A percentile compares a stretch with the other conserved stretches of the same genome.
Evolutionary conservation across 2,113 vertebrate species (phyloP).

Genomic region (Atrichornis clamosus): DNA sequence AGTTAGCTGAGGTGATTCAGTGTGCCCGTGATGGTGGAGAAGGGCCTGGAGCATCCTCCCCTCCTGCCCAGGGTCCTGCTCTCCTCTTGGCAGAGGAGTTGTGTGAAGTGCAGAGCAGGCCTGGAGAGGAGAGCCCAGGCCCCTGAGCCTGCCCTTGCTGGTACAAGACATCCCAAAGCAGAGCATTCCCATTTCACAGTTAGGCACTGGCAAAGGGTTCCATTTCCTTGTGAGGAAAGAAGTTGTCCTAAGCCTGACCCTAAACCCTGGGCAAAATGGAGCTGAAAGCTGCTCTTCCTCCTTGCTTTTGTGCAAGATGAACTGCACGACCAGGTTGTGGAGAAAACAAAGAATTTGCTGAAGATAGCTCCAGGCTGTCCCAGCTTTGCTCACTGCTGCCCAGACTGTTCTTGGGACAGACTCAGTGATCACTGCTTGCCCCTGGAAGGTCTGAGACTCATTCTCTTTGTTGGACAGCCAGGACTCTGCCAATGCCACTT

Average conservation of each 20-base stretch:
- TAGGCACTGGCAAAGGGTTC: neutral
- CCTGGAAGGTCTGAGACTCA: neutral
- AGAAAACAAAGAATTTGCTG: neutral
- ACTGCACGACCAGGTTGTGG: neutral
- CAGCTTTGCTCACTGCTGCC: neutral
- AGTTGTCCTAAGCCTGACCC: neutral
- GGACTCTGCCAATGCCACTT: neutral
- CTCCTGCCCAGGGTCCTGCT: neutral
- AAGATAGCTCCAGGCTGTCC: neutral
- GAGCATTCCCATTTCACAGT: neutral
- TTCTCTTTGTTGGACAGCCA: neutral
- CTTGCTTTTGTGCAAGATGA: neutral
- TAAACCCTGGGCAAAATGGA: neutral
- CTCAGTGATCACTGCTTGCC: neutral
- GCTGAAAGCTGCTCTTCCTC: neutral
- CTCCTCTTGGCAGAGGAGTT: neutral
- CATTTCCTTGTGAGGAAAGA: neutral
- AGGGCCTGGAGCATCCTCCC: neutral
- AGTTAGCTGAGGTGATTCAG: neutral
- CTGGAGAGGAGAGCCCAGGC: neutral
- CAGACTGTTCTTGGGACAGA: neutral
- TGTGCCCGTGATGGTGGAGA: neutral
- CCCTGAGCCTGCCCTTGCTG: neutral
- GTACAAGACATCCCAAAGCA: neutral
- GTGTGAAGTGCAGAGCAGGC: neutral